These are phyloP conservation scores for Bursaphelenchus okinawaensis DNA, from an alignment of 2,888 invertebrate genomes.

Conservation along the genomic window DNA sequence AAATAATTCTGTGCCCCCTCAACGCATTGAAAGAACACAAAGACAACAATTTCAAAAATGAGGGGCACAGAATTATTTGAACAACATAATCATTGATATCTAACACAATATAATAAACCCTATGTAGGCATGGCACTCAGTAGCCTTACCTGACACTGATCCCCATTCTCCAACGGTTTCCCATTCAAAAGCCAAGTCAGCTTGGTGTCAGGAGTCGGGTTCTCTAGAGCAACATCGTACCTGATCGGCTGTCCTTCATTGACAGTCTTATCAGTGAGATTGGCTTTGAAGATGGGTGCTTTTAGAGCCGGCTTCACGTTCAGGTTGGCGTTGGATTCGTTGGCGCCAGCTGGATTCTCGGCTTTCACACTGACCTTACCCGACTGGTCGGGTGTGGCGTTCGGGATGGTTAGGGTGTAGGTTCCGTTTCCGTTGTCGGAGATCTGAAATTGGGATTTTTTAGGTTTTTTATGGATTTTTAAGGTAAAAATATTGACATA, in stretches of 20 bases:
- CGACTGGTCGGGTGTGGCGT: slow-evolving; percentile 33
- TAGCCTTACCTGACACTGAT: slow-evolving; percentile 11
- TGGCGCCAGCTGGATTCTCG: slow-evolving; percentile 77
- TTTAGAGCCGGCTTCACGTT: slow-evolving; percentile 26
- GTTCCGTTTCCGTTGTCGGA: slow-evolving; percentile 40
- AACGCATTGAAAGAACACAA: too few relatives aligned
- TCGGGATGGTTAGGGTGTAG: slow-evolving; percentile 67
- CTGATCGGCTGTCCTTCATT: slow-evolving; percentile 68
- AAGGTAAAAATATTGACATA: not conserved
- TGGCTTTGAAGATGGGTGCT: slow-evolving; percentile 76
- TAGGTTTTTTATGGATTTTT: not conserved
- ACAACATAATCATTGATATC: too few relatives aligned
- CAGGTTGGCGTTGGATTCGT: slow-evolving; percentile 70
- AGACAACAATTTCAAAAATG: too few relatives aligned
- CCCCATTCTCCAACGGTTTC: slow-evolving; percentile 38
- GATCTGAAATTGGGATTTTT: slow-evolving; percentile 26
- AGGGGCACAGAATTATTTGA: too few relatives aligned
- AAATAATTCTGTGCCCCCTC: too few relatives aligned
- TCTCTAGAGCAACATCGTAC: slow-evolving; percentile 33
- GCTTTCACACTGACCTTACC: slow-evolving; percentile 67
- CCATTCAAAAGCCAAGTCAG: slow-evolving; percentile 47
- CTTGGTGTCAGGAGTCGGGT: slow-evolving; percentile 33
- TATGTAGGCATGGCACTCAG: too few relatives aligned
- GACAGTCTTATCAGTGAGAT: slow-evolving; percentile 76
- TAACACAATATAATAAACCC: too few relatives aligned